Evolutionary conservation across 2,113 vertebrate species (phyloP).

Genomic region (Lepidothrix coronata): DNA sequence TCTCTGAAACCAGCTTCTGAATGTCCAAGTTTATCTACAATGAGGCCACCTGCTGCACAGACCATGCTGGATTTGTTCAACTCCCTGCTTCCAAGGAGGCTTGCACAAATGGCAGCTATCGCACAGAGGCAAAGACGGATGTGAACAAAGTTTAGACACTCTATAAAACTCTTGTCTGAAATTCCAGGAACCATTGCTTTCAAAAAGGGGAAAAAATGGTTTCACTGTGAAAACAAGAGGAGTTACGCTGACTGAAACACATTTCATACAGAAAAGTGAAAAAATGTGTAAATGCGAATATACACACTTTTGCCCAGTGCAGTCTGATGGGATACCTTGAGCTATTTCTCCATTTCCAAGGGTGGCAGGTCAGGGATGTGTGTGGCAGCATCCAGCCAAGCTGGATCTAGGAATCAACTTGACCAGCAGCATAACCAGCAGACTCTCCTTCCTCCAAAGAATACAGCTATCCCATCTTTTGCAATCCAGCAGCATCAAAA

Average conservation of each 20-base stretch:
- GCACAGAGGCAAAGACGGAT: rapidly evolving
- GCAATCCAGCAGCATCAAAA: neutral
- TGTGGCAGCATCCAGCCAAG: neutral
- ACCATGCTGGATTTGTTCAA: rapidly evolving
- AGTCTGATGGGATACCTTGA: neutral
- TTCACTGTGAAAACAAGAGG: neutral
- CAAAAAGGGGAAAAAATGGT: rapidly evolving
- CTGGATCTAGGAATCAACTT: neutral
- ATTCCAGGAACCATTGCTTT: neutral
- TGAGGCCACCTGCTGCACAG: neutral
- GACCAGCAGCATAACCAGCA: neutral
- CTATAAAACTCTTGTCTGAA: neutral
- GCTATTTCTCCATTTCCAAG: neutral
- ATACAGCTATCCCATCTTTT: neutral
- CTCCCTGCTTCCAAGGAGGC: neutral
- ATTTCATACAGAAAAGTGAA: neutral
- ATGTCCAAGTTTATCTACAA: neutral
- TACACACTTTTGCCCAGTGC: neutral
- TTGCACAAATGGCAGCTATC: neutral
- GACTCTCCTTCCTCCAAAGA: neutral
- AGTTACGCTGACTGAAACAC: neutral
- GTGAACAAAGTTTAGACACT: neutral
- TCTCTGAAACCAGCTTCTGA: neutral
- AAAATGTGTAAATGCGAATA: neutral
- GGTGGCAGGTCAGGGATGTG: neutral